Evolutionary conservation across 2,797 vertebrate genomes (phyloP).

Genomic region (Pseudochirops cupreus): DNA sequence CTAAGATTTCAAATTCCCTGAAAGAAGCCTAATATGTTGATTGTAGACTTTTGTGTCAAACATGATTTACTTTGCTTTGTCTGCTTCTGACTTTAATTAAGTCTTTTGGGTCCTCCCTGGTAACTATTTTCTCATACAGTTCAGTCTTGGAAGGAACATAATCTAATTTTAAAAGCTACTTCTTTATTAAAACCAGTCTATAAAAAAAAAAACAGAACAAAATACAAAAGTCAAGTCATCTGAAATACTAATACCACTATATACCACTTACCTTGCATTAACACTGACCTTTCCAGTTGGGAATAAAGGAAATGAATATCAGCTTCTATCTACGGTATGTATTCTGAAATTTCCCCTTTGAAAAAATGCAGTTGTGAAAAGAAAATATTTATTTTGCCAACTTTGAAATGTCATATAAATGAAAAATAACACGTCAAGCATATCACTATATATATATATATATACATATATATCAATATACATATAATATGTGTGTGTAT

Average conservation of each 20-base stretch:
- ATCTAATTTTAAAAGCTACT: slow-evolving; percentile 34
- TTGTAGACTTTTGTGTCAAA: slow-evolving; percentile 27
- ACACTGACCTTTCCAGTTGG: background rate
- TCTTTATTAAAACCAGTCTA: slow-evolving; percentile 45
- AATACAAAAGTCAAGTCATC: background rate
- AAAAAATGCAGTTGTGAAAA: background rate
- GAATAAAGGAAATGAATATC: slow-evolving; percentile 41
- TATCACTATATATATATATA: background rate
- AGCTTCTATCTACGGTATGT: background rate
- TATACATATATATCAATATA: background rate
- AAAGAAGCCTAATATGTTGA: slow-evolving; percentile 45
- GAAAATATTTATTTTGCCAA: background rate
- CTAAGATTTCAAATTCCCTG: background rate
- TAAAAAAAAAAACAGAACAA: background rate
- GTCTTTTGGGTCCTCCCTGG: slow-evolving; percentile 5
- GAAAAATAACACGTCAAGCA: background rate
- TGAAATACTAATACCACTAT: background rate
- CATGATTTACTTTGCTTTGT: slow-evolving; percentile 26
- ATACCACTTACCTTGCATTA: background rate
- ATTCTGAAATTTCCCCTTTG: background rate
- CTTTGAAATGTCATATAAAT: background rate
- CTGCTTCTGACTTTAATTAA: slow-evolving; percentile 46
- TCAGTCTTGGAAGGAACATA: slow-evolving; percentile 16
- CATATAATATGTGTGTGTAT: no score
- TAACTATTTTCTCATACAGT: slow-evolving; percentile 33